Base-by-base conservation (phyloP, 2,888 invertebrate species). In the Hetaerina titia region DNA sequence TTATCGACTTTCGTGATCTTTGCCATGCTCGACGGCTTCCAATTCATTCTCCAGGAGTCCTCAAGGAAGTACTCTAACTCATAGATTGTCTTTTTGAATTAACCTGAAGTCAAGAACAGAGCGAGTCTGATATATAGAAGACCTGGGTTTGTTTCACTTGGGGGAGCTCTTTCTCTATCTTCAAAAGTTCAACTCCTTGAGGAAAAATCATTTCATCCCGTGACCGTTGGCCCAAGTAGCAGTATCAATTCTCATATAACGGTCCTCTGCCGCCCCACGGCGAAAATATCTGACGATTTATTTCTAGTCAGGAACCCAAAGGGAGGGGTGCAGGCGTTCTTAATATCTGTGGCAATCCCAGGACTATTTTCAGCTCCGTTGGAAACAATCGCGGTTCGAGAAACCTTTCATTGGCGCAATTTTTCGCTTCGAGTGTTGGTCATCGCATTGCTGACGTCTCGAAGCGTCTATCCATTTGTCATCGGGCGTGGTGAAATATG, bases 341-440 rank as follows among this genome's bases (percentile, higher is more conserved):
- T 69, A 69, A 69, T 19, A 22, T 7, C 69, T 22, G 19, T 19
- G 69, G 69, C 69, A 19, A 69, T 69, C 19, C 69, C 19, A 19
- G 69, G 69, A 22, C 69, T 69, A 69, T 69, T 69, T 69, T 69
- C 69, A 69, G 69, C 69, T 19, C 69, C 69, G 69, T 69, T 69
- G 69, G 69, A 69, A 69, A 69, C 69, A 69, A 69, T 69, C 69
- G 69, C 22, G 69, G 69, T 1, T 69, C 69, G 69, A 69, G 69
- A 22, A 69, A 22, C 69, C 69, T 69, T 69, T 69, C 69, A 69
- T 69, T 19, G 69, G 69, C 17, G 69, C 69, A 69, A 69, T 69
- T 69, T 69, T 69, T 69, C 69, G 69, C 69, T 69, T 69, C 69
- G 69, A 69, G 69, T 69, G 69, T 69, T 69, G 19, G 69, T 69